phyloP scores from a whole-genome alignment of 2,888 invertebrate genomes.

The Scaptomyza tumidula region DNA sequence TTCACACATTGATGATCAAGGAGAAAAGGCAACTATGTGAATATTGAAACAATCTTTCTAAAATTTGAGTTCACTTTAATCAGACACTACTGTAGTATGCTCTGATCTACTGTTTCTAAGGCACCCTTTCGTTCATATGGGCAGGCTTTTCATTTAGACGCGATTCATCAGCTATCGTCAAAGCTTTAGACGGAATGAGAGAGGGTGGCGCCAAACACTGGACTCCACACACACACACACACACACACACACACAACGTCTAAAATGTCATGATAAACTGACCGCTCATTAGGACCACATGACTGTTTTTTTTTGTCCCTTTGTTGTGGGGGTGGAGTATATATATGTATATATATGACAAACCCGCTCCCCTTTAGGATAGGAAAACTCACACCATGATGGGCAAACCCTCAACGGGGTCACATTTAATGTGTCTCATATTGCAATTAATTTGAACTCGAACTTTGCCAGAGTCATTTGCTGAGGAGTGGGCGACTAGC shows the following conservation, averaged over 20 bases:
- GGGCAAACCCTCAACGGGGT: slow-evolving; percentile 49
- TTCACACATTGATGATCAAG: too few species aligned
- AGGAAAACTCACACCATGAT: neutral
- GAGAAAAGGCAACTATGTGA: too few species aligned
- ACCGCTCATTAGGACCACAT: slow-evolving; percentile 73
- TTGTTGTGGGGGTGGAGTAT: neutral
- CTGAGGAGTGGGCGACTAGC: slow-evolving; percentile 11
- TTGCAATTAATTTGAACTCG: slow-evolving; percentile 78
- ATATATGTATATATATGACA: too few species aligned
- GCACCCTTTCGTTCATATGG: neutral
- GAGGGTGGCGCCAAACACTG: slow-evolving; percentile 11
- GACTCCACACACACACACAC: slow-evolving; percentile 1
- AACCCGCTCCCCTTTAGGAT: too few species aligned
- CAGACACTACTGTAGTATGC: neutral
- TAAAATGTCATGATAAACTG: slow-evolving; percentile 78
- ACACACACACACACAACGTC: slow-evolving; percentile 16
- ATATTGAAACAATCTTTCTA: too few species aligned
- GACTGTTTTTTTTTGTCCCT: slow-evolving; percentile 31
- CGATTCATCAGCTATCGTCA: slow-evolving; percentile 16
- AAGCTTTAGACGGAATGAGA: neutral
- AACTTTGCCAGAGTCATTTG: slow-evolving; percentile 23
- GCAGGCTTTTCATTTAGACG: slow-evolving; percentile 5
- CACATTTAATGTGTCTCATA: slow-evolving; percentile 75
- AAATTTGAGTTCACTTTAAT: neutral
- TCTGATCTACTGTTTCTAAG: slow-evolving; percentile 12